These are phyloP conservation scores for Drosophila ezoana DNA, from an alignment of 2,888 invertebrate species.

Conservation along the genomic window DNA sequence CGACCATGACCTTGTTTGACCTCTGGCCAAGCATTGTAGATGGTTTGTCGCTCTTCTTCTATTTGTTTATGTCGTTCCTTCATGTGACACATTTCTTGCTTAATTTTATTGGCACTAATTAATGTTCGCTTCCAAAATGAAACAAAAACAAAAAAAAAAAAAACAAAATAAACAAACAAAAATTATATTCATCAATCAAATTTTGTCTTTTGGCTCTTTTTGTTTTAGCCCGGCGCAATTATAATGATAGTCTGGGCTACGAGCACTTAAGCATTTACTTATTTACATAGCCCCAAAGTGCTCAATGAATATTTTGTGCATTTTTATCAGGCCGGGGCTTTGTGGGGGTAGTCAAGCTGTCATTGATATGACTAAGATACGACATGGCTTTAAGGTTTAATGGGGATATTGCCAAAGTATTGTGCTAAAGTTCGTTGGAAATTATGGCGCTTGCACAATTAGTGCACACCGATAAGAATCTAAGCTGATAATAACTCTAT, in stretches of 20 bases:
- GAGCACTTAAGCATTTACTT: slow-evolving; percentile 51
- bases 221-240: slow-evolving; percentile 51
- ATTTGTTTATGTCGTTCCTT: slow-evolving; percentile 23
- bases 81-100: slow-evolving; percentile 64
- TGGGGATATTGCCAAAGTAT: slow-evolving; percentile 7
- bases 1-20: slow-evolving; percentile 72
- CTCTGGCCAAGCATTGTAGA: slow-evolving; percentile 37
- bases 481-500: slow-evolving; percentile 1
- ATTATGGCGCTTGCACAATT: slow-evolving; percentile 11
- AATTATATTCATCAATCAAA: slow-evolving; percentile 62
- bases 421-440: slow-evolving; percentile 1
- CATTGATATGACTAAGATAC: slow-evolving; percentile 38
- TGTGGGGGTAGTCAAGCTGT: slow-evolving; percentile 17
- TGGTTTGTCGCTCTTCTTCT: slow-evolving; percentile 13
- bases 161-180: slow-evolving; percentile 11
- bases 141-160: slow-evolving; percentile 17
- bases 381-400: slow-evolving; percentile 5
- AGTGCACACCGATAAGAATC: slow-evolving; percentile 2
- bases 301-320: slow-evolving; percentile 47
- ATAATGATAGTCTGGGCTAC: slow-evolving; percentile 59
- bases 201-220: slow-evolving; percentile 20
- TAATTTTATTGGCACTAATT: slow-evolving; percentile 74
- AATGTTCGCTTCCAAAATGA: slow-evolving; percentile 39
- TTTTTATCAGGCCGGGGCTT: slow-evolving; percentile 35
- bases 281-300: slow-evolving; percentile 57